Evolutionary conservation across 2,113 vertebrate species (phyloP), one percentile per base, ranked within the genome.

Genomic region (Chionis minor): DNA sequence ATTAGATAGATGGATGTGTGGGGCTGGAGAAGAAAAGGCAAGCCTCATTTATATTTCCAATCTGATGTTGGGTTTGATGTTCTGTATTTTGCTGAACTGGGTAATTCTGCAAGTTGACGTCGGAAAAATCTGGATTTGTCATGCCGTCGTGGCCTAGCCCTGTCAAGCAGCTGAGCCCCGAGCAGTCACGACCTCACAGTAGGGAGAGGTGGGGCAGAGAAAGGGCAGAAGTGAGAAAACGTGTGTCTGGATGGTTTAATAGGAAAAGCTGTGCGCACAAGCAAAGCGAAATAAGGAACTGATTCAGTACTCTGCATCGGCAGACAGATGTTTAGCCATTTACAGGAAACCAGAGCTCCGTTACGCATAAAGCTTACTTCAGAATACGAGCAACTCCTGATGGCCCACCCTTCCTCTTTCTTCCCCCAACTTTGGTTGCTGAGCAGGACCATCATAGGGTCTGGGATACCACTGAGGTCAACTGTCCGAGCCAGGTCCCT

Each of bases 401-500:
- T 2, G 3, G 9, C 2, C 8, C 1, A 3, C 12, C 5, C 13
- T 62, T 74, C 27, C 5, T 67, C 5, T 19, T 51, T 4, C 35
- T 52, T 62, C 42, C 6, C 24, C 61, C 14, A 32, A 5, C 15
- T 84, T 33, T 45, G 5, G 5, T 8, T 56, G 35, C 49, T 62
- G 30, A 70, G 11, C 27, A 7, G 0, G 1, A 11, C 3, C 3
- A 4, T 4, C 2, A 0, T 8, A 4, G 3, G 4, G 15, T 14
- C 7, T 30, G 35, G 6, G 33, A 14, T 65, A n/a, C 13, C 35
- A 8, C 21, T 7, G 5, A 8, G 9, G 9, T 22, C 28, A 49
- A 21, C 32, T 40, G 26, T n/a, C 23, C 17, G 9, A 7, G 0
- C 10, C 44, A 49, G 9, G 14, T 47, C 22, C 9, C 6, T 22